Conservation (phyloP, 2,113 vertebrate species). For the Pampusana beccarii region DNA sequence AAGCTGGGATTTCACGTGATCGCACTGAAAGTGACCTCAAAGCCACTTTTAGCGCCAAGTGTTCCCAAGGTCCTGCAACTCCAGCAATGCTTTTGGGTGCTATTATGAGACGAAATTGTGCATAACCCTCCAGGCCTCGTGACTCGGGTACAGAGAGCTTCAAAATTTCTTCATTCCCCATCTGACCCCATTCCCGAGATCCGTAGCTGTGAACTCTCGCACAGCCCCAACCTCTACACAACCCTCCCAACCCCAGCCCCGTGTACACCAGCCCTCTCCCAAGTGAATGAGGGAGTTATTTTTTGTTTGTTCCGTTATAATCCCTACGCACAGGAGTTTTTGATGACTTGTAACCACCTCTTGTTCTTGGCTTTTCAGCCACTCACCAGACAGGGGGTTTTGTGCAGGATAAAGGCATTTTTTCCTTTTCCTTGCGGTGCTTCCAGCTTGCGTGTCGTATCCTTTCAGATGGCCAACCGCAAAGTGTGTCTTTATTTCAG, state of each 20-base stretch:
- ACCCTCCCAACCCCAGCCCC: background rate
- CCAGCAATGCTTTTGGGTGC: background rate
- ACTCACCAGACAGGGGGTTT: background rate
- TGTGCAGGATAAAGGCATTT: background rate
- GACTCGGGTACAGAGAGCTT: background rate
- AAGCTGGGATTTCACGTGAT: background rate
- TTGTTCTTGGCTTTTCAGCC: background rate
- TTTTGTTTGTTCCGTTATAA: background rate
- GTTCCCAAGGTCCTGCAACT: background rate
- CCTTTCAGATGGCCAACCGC: accelerated
- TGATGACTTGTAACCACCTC: background rate
- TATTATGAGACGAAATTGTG: background rate
- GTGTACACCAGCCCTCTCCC: background rate
- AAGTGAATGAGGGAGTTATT: background rate
- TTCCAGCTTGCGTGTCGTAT: background rate
- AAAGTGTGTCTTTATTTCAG: background rate
- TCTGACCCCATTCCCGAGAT: background rate
- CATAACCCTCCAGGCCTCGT: background rate
- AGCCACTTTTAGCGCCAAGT: background rate
- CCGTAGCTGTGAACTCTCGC: background rate
- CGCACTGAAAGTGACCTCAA: background rate
- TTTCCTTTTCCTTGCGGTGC: background rate
- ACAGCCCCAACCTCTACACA: background rate
- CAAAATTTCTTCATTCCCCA: background rate
- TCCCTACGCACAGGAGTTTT: background rate